Evolutionary conservation across 2,113 vertebrate genomes (phyloP).

Genomic region (Nicator chloris): DNA sequence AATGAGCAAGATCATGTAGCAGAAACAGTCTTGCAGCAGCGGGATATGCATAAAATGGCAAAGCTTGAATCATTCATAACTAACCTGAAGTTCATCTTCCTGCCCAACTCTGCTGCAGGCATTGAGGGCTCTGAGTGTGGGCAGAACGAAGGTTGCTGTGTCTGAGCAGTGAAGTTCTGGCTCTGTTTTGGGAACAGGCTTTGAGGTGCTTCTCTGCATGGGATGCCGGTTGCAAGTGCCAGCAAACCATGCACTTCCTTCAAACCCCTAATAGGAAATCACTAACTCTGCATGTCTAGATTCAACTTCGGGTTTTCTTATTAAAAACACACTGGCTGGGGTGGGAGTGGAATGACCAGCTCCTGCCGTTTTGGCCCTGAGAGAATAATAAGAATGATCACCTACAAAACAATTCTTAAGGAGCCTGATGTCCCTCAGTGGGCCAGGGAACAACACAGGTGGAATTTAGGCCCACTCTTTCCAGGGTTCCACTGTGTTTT

Average conservation of each 20-base stretch:
- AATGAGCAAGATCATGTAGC: not conserved
- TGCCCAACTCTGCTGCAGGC: not conserved
- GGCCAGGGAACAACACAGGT: not conserved
- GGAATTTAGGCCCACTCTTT: not conserved
- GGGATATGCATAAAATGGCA: not conserved
- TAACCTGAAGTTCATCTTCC: not conserved
- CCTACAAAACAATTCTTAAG: not conserved
- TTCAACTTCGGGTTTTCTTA: not conserved
- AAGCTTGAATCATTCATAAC: not conserved
- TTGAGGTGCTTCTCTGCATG: not conserved
- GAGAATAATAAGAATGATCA: not conserved
- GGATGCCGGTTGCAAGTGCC: not conserved
- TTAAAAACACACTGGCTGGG: accelerated
- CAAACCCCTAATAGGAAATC: not conserved
- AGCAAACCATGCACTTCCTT: not conserved
- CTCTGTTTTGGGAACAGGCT: not conserved
- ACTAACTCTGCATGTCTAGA: not conserved
- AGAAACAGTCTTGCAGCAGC: not conserved
- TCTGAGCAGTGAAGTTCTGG: not conserved
- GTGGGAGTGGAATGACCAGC: not conserved
- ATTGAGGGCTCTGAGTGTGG: not conserved
- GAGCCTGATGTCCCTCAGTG: not conserved
- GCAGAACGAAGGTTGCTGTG: not conserved
- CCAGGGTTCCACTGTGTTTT: not conserved
- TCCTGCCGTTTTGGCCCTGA: not conserved